A percentile compares a stretch with the other conserved stretches of the same genome.
Evolutionary conservation across 2,888 invertebrate species (phyloP).

Genomic region (Tholera decimalis): DNA sequence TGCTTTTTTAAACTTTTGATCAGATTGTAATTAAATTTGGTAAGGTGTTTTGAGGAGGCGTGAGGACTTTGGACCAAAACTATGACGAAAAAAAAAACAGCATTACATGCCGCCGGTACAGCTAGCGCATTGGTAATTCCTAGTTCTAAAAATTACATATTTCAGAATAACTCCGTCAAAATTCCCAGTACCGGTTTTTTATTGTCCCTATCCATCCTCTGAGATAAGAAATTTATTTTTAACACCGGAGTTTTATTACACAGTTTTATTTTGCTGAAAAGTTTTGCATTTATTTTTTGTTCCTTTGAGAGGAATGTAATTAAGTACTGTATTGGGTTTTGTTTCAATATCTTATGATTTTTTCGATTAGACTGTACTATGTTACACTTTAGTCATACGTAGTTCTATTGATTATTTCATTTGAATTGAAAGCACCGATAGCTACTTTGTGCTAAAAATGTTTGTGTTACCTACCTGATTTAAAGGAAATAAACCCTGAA

Average conservation of each 20-base stretch:
- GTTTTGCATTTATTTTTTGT: too few relatives aligned
- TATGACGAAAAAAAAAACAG: too few relatives aligned
- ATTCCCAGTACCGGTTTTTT: not conserved
- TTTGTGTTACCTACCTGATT: not conserved
- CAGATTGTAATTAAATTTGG: not conserved
- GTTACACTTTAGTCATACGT: conserved; percentile 3
- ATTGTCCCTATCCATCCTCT: too few relatives aligned
- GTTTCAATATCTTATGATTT: not conserved
- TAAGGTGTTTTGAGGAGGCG: too few relatives aligned
- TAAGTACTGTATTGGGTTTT: not conserved
- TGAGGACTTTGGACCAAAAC: too few relatives aligned
- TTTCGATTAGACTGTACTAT: not conserved
- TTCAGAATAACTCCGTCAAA: not conserved
- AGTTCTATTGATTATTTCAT: conserved; percentile 8
- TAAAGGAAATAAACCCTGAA: not conserved
- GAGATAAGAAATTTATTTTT: not conserved
- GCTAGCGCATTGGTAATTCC: too few relatives aligned
- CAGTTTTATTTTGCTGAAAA: too few relatives aligned
- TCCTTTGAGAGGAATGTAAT: not conserved
- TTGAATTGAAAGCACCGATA: conserved; percentile 34
- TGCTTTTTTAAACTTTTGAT: too few relatives aligned
- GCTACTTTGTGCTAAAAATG: conserved; percentile 19
- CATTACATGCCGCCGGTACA: too few relatives aligned
- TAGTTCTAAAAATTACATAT: not conserved
- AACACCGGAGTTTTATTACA: not conserved